Conservation (phyloP, 2,888 invertebrate species). For the Cheilosia impressa region DNA sequence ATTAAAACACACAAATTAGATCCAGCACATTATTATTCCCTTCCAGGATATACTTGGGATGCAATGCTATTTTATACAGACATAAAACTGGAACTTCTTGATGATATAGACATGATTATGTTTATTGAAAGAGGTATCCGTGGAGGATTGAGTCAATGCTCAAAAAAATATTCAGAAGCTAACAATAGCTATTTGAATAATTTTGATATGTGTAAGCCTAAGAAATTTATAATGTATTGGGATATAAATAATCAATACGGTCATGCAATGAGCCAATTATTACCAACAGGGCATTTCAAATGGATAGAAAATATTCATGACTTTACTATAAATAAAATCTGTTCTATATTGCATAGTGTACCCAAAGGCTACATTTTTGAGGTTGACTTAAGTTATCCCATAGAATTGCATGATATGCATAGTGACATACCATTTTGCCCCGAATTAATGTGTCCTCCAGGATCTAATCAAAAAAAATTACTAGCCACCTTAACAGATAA, state of each 20-base stretch:
- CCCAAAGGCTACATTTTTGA: too few relatives aligned
- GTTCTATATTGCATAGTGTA: too few relatives aligned
- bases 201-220: neutral
- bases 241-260: conserved; percentile 27
- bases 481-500: too few relatives aligned
- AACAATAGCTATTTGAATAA: conserved; percentile 10
- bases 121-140: conserved; percentile 22
- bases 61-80: conserved; percentile 8
- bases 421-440: too few relatives aligned
- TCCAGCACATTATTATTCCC: conserved; percentile 18
- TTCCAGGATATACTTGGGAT: conserved; percentile 12
- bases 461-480: too few relatives aligned
- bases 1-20: conserved; percentile 16
- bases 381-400: too few relatives aligned
- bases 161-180: neutral
- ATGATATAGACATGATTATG: conserved; percentile 3
- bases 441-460: too few relatives aligned
- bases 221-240: conserved; percentile 7
- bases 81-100: neutral
- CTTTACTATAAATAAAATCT: too few relatives aligned
- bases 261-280: neutral
- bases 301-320: too few relatives aligned
- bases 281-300: too few relatives aligned
- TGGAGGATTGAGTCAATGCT: conserved; percentile 20
- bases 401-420: too few relatives aligned